These are phyloP conservation scores for Ptyas mucosa DNA, from an alignment of 2,113 vertebrate species.

Conservation along the genomic window DNA sequence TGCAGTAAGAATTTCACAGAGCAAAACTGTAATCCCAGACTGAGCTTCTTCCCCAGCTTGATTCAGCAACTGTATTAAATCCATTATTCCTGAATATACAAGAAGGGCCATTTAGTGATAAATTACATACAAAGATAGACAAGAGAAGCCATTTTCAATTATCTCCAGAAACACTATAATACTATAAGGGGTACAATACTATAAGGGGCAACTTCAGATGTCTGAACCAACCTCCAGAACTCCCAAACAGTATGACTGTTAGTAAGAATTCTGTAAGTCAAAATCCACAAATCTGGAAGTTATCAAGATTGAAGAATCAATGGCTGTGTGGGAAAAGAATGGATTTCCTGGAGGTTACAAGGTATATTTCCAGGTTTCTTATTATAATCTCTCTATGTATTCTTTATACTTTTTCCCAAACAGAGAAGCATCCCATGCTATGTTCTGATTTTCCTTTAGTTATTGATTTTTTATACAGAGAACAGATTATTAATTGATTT, in stretches of 20 bases:
- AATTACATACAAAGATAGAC: background rate
- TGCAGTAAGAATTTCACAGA: constrained; percentile 93
- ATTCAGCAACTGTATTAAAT: constrained; percentile 80
- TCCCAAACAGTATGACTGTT: background rate
- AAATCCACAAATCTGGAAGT: background rate
- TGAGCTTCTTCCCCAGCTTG: constrained; percentile 90
- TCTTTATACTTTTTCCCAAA: background rate
- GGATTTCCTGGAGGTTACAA: background rate
- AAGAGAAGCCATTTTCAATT: background rate
- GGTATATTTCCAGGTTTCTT: background rate
- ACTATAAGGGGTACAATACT: background rate
- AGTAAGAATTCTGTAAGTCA: background rate
- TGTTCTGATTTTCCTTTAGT: background rate
- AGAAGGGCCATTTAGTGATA: background rate
- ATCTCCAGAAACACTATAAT: background rate
- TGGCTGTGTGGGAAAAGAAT: background rate
- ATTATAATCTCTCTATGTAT: background rate
- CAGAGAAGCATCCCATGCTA: too few relatives aligned
- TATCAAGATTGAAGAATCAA: background rate
- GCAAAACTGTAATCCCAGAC: constrained; percentile 84
- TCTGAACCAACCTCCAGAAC: background rate
- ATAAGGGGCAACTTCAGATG: background rate
- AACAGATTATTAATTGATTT: background rate
- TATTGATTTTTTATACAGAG: background rate
- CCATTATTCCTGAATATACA: constrained; percentile 75